Base-by-base conservation (phyloP, 2,113 vertebrate genomes). In the Dicaeum eximium region DNA sequence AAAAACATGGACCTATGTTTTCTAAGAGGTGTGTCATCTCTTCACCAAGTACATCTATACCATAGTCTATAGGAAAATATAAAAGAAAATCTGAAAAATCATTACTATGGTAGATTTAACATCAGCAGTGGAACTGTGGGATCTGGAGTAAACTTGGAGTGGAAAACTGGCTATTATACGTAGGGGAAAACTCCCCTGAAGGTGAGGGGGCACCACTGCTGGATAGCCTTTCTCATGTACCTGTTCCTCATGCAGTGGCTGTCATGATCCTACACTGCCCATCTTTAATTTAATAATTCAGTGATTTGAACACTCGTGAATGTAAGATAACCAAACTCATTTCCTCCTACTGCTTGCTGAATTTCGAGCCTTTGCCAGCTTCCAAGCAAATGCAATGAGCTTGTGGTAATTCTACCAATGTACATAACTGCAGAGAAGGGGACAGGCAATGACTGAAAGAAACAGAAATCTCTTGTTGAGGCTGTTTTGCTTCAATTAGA, bases 161-260 rank as follows among this genome's bases (percentile, higher is more conserved):
- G 8, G 27, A 75, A 66, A 85, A 51, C 7, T 86, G 45, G 9
- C 19, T 61, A 7, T n/a, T 37, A 11, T 40, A 66, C 18, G 11
- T 35, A 67, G 37, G 40, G 48, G 5, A 8, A 79, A 72, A 57
- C 13, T 71, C 11, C 8, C 15, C 11, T 4, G 1, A 69, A 69
- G n/a, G 3, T 65, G 10, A 61, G 15, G 11, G 2, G 18, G 2
- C 11, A 72, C 57, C 15, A 20, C 15, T 45, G 1, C 3, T n/a
- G 20, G 15, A 31, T 16, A 54, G 4, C 27, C 21, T 90, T 93
- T 83, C 13, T 4, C 1, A 1, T 57, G 71, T 64, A 48, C 10
- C 11, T 64, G 3, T n/a, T 86, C 74, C 31, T 15, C 44, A 0
- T 19, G 20, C 22, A 72, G 57, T 57, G 33, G 9, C 56, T 4